phyloP scores from a whole-genome alignment of 2,113 vertebrate genomes.

The Oenanthe melanoleuca region DNA sequence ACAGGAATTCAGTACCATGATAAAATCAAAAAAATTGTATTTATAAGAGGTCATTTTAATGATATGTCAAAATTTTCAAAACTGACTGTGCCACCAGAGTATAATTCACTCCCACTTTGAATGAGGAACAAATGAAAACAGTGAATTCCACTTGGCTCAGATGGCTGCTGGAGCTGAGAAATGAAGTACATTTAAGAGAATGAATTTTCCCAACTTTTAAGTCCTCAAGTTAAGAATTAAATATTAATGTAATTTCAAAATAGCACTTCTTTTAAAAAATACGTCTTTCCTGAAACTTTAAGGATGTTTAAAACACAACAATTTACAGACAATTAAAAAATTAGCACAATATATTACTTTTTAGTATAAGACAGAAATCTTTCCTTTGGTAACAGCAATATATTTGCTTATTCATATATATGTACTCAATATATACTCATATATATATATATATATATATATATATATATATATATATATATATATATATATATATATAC shows the following conservation, averaged over 20 bases:
- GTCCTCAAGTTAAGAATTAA: not conserved
- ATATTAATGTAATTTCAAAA: not conserved
- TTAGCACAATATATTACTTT: not conserved
- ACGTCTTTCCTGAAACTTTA: not conserved
- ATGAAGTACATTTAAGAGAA: not conserved
- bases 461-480: too few relatives aligned
- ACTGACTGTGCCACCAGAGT: not conserved
- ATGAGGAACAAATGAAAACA: not conserved
- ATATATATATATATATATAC: too few relatives aligned
- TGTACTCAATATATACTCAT: too few relatives aligned
- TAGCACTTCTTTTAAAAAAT: not conserved
- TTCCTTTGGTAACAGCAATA: not conserved
- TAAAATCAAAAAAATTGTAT: not conserved
- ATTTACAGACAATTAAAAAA: not conserved
- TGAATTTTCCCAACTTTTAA: not conserved
- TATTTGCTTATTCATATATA: not conserved
- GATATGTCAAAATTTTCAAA: not conserved
- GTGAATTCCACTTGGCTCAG: not conserved
- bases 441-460: too few relatives aligned
- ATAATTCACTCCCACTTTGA: not conserved
- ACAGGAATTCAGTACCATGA: not conserved
- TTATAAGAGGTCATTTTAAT: not conserved
- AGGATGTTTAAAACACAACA: not conserved
- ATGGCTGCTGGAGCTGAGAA: not conserved
- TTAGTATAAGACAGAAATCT: not conserved